Conservation (phyloP, 2,797 vertebrate species). For the Lagodon rhomboides region DNA sequence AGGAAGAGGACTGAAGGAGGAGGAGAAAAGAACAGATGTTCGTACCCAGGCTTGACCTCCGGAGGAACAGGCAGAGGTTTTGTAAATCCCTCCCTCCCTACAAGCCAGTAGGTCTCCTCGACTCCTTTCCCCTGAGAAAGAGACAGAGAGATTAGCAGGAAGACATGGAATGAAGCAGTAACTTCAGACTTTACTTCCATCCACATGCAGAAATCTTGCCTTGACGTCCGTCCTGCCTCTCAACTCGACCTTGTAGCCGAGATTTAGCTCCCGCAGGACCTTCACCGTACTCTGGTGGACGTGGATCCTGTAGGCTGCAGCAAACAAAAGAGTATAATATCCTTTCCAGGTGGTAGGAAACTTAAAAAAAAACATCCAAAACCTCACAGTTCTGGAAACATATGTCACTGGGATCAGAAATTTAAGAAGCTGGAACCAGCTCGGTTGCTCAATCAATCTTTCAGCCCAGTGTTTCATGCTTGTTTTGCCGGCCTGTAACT, state of each 20-base stretch:
- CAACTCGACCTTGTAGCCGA: conserved; percentile 90
- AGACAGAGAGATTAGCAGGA: conserved; percentile 1
- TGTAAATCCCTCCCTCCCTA: conserved; percentile 90
- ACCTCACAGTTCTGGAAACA: too few relatives aligned
- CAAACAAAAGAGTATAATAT: background rate
- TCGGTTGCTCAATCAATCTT: background rate
- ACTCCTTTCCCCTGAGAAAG: conserved; percentile 87
- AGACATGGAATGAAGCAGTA: background rate
- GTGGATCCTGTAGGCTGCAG: conserved; percentile 92
- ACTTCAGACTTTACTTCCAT: background rate
- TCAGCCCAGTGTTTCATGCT: too few relatives aligned
- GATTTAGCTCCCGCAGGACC: conserved; percentile 85
- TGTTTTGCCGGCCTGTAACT: conserved; percentile 45
- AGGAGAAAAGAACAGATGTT: conserved; percentile 3
- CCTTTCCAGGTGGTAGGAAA: too few relatives aligned
- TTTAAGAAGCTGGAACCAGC: too few relatives aligned
- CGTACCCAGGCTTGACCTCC: conserved; percentile 85
- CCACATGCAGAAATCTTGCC: conserved; percentile 54
- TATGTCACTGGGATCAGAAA: too few relatives aligned
- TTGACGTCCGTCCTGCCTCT: conserved; percentile 89
- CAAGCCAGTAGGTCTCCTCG: conserved; percentile 93
- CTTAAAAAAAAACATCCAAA: too few relatives aligned
- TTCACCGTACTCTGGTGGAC: conserved; percentile 90
- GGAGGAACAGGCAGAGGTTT: conserved; percentile 92
- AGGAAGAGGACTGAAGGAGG: too few relatives aligned